A percentile compares a stretch with the other conserved stretches of the same genome.
Conservation (phyloP, 2,888 invertebrate species). For the Allolobophora icterica region DNA sequence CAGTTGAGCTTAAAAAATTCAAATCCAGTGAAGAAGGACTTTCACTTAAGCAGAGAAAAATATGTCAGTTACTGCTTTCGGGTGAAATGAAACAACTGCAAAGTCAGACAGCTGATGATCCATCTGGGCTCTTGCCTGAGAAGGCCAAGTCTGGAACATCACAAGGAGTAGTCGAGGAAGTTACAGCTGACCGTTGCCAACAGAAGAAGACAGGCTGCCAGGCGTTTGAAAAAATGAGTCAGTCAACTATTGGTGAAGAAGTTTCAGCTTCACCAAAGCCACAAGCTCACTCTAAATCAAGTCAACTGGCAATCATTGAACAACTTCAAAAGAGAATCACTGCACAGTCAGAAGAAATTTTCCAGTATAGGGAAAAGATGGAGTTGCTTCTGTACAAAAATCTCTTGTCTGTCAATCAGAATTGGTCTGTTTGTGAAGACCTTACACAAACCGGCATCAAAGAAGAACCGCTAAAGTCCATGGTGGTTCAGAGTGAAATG, state of each 20-base stretch:
- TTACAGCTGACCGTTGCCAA: background rate
- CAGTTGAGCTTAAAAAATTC: background rate
- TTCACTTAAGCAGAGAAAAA: background rate
- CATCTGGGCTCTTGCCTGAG: background rate
- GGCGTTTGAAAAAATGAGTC: background rate
- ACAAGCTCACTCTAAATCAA: background rate
- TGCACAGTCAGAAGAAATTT: constrained; percentile 23
- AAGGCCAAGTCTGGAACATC: background rate
- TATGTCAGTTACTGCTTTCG: background rate
- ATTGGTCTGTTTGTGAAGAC: background rate
- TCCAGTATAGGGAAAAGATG: background rate
- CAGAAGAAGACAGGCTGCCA: background rate
- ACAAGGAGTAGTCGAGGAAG: background rate
- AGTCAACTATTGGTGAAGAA: background rate
- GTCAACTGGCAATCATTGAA: background rate
- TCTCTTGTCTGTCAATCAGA: constrained; percentile 13
- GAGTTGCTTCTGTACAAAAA: background rate
- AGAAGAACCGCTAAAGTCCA: background rate
- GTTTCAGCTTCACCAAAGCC: background rate
- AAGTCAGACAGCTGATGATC: background rate
- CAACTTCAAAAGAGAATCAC: constrained; percentile 1
- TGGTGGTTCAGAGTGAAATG: background rate
- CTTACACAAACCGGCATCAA: background rate
- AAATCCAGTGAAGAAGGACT: constrained; percentile 9
- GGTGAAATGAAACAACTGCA: background rate